These are phyloP conservation scores for Diglossa brunneiventris DNA, from an alignment of 2,113 vertebrate genomes.

Conservation along the genomic window DNA sequence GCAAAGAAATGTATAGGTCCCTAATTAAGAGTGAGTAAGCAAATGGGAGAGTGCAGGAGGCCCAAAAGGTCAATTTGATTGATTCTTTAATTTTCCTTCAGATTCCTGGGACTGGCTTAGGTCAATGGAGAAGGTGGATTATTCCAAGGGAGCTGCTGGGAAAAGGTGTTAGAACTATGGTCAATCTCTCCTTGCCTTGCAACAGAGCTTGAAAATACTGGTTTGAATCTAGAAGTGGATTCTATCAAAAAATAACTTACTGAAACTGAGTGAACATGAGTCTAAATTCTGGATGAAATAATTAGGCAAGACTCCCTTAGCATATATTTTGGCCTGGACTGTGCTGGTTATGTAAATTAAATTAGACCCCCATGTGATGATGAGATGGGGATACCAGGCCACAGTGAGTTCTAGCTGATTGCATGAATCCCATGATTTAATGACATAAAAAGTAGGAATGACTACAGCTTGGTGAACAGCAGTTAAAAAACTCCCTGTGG, in stretches of 20 bases:
- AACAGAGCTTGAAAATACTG: neutral
- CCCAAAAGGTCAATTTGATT: neutral
- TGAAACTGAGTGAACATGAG: fast-evolving
- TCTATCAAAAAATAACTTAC: neutral
- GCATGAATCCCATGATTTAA: neutral
- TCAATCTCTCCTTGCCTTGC: neutral
- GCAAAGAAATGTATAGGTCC: neutral
- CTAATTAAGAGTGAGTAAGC: neutral
- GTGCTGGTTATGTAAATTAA: neutral
- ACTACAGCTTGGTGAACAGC: neutral
- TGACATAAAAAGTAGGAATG: neutral
- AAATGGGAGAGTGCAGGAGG: neutral
- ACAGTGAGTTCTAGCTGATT: neutral
- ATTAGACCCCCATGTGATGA: neutral
- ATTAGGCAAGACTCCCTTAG: neutral
- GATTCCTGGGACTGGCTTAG: neutral
- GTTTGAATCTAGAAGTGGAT: neutral
- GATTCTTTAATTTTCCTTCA: neutral
- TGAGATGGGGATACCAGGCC: neutral
- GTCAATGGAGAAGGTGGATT: neutral
- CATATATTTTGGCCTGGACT: neutral
- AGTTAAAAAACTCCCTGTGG: neutral
- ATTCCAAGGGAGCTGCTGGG: neutral
- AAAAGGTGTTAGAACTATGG: neutral
- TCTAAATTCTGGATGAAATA: neutral